phyloP scores from a whole-genome alignment of 2,113 vertebrate species.

The Sialia sialis region DNA sequence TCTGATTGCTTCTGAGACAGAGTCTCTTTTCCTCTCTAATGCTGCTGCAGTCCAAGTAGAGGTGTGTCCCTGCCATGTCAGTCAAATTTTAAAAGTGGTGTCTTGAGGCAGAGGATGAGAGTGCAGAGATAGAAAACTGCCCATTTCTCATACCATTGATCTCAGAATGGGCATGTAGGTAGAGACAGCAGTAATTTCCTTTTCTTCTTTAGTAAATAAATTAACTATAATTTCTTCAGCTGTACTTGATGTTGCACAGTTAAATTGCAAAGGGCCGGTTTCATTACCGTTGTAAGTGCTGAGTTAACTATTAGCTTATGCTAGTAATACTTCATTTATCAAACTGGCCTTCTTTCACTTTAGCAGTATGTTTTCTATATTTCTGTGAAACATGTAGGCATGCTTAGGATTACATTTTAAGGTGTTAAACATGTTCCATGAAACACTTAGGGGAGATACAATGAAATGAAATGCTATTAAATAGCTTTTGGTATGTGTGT shows the following conservation, averaged over 20 bases:
- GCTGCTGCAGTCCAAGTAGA: neutral
- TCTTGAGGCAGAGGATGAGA: neutral
- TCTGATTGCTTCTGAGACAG: neutral
- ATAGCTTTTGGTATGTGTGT: neutral
- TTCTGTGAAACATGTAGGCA: neutral
- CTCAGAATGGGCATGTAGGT: neutral
- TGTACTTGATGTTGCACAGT: neutral
- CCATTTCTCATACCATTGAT: neutral
- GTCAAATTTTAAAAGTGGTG: neutral
- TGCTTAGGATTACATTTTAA: neutral
- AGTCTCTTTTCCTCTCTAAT: neutral
- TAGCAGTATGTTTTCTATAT: neutral
- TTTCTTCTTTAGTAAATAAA: neutral
- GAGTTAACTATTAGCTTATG: neutral
- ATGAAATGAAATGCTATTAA: neutral
- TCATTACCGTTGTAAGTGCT: neutral
- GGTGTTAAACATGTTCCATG: neutral
- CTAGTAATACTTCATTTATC: neutral
- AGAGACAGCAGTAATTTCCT: neutral
- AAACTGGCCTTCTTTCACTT: neutral
- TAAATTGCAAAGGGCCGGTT: neutral
- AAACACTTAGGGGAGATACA: neutral
- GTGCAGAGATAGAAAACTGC: neutral
- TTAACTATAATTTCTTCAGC: neutral
- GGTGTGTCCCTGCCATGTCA: neutral